A percentile compares a stretch with the other conserved stretches of the same genome.
phyloP scores from a whole-genome alignment of 2,113 vertebrate species.

The Cephalopholis sonnerati region DNA sequence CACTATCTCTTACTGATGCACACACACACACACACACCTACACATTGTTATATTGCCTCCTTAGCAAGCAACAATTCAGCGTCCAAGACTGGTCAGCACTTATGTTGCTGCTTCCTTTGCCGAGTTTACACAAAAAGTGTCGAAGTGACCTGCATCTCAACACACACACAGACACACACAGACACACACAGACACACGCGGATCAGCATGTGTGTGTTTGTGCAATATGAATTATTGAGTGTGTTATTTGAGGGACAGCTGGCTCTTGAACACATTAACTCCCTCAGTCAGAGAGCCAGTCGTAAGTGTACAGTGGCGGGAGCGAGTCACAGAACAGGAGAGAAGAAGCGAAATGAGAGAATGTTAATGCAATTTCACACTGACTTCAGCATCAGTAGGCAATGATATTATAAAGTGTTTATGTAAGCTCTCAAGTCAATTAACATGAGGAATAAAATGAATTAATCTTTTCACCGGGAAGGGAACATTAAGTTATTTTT shows the following conservation, averaged over 20 bases:
- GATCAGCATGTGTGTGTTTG: constrained; percentile 39
- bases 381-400: constrained; percentile 28
- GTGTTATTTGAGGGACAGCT: constrained; percentile 84
- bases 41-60: constrained; percentile 42
- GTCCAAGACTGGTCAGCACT: constrained; percentile 47
- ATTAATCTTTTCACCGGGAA: constrained; percentile 39
- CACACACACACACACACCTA: constrained; percentile 13
- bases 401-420: constrained; percentile 45
- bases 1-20: neutral
- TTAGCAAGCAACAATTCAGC: constrained; percentile 48
- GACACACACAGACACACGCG: constrained; percentile 12
- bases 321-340: constrained; percentile 33
- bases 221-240: constrained; percentile 82
- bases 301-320: constrained; percentile 41
- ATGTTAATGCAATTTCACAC: constrained; percentile 67
- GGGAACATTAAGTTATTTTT: constrained; percentile 39
- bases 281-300: constrained; percentile 55
- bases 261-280: constrained; percentile 76
- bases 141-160: constrained; percentile 33
- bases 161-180: constrained; percentile 14
- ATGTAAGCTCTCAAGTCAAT: constrained; percentile 39
- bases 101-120: constrained; percentile 23
- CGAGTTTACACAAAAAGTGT: constrained; percentile 46
- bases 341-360: constrained; percentile 24
- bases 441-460: constrained; percentile 9